Percentiles rank a stretch among this genome's conserved stretches.
Conservation (phyloP, 2,888 invertebrate genomes). For the Hyposoter didymator region DNA sequence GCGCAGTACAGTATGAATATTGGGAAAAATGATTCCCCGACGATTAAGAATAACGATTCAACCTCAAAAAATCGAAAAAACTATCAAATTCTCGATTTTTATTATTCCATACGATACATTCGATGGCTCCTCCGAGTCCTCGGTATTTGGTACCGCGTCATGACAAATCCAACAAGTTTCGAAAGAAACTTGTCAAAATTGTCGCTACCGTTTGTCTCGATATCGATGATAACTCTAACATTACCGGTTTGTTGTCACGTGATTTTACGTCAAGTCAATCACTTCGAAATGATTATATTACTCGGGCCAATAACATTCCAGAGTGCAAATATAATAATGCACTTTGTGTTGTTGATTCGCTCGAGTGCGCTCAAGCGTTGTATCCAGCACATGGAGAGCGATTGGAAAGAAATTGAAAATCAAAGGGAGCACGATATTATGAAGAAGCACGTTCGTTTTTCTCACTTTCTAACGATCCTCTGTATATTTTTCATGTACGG, state of each 20-base stretch:
- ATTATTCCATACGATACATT: constrained; percentile 28
- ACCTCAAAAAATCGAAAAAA: not conserved
- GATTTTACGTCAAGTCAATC: not conserved
- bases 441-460: constrained; percentile 23
- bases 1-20: not conserved
- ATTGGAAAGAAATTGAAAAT: constrained; percentile 46
- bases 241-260: constrained; percentile 8
- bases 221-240: not conserved
- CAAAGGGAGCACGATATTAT: constrained; percentile 37
- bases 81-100: not conserved
- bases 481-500: constrained; percentile 74
- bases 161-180: not conserved
- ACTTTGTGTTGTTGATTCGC: constrained; percentile 18
- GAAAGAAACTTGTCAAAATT: constrained; percentile 13
- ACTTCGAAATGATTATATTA: constrained; percentile 16
- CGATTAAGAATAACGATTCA: not conserved
- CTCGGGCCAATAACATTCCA: constrained; percentile 32
- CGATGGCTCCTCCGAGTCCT: constrained; percentile 39
- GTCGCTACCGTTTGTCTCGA: not conserved
- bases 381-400: constrained; percentile 34
- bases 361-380: constrained; percentile 24
- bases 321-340: constrained; percentile 14
- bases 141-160: constrained; percentile 33
- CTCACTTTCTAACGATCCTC: constrained; percentile 57
- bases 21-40: not conserved